Evolutionary conservation across 2,797 vertebrate genomes (phyloP), one percentile per base, ranked within the genome.

Genomic region (Anas flavirostris): DNA sequence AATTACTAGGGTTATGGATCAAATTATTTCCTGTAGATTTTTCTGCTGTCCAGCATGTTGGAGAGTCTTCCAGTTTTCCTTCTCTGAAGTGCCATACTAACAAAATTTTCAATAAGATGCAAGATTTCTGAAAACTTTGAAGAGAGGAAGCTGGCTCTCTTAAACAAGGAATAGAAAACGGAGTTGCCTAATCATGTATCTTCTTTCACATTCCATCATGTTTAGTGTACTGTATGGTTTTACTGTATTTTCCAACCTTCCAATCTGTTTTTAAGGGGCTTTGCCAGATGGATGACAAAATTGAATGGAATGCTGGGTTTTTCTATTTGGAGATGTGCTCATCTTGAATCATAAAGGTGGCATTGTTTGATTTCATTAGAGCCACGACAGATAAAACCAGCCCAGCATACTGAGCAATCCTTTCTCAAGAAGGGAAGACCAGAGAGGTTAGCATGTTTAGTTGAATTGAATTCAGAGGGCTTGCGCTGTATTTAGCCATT

Each of bases 41-140:
- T 94, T 75, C 67, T 95, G 60, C 68, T 16, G 4, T 63, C 52
- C 62, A 91, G 70, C 41, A 28, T 37, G 23, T 90, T 88, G 86
- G 68, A 86, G 88, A 95, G 92, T 84, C 91, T 91, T 94, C 64
- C 80, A 86, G 74, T 92, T 95, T 82, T 81, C 86, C 78, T 94
- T 87, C 83, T 95, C 81, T 89, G 88, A 96, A 95, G 95, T 96
- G 95, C 94, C 96, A 95, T 96, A 96, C 68, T 89, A 82, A 95
- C 48, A 80, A 75, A 75, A 50, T n/a, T 64, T 85, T 70, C 60
- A 16, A 1, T 85, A 86, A 90, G 39, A 91, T 62, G 56, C 0
- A 3, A 84, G 75, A 72, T 80, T 93, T 75, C 66, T 80, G 44
- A 31, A 33, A 75, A 43, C 43, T 90, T 92, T 0, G 4, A 82